Percentiles rank a stretch among this genome's conserved stretches.
These are phyloP conservation scores for Ganaspis brasiliensis DNA, from an alignment of 2,888 invertebrate genomes.

Conservation along the genomic window DNA sequence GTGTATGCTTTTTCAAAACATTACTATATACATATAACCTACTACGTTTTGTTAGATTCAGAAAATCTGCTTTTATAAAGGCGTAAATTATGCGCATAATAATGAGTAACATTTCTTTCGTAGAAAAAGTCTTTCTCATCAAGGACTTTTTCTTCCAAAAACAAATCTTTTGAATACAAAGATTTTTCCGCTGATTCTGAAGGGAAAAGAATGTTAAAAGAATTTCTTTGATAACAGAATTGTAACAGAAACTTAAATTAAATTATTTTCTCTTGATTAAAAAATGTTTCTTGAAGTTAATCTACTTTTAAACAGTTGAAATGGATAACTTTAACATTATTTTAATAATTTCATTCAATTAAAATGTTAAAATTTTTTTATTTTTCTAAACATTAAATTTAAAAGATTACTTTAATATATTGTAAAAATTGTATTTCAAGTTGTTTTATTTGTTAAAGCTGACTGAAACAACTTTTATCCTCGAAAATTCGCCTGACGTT, in stretches of 20 bases:
- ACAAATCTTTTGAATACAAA: constrained; percentile 1
- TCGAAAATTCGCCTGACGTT: no score
- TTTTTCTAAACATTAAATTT: no score
- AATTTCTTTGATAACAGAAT: background rate
- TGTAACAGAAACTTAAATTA: background rate
- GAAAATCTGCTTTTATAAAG: background rate
- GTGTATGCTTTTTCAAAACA: no score
- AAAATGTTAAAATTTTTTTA: no score
- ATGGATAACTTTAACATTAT: no score
- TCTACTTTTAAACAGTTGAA: no score
- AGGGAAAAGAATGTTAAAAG: background rate
- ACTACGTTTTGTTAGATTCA: background rate
- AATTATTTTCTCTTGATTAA: background rate
- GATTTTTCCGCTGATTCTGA: background rate
- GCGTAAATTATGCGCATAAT: constrained; percentile 12
- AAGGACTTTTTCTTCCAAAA: constrained; percentile 17
- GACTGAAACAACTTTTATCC: no score
- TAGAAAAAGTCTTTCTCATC: constrained; percentile 18
- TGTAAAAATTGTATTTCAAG: no score
- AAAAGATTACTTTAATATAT: no score
- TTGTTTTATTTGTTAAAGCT: no score
- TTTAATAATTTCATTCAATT: no score
- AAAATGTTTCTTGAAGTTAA: no score
- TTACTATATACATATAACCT: background rate
- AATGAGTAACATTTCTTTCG: constrained; percentile 8